Evolutionary conservation across 2,888 invertebrate species (phyloP).

Genomic region (Achlya flavicornis): DNA sequence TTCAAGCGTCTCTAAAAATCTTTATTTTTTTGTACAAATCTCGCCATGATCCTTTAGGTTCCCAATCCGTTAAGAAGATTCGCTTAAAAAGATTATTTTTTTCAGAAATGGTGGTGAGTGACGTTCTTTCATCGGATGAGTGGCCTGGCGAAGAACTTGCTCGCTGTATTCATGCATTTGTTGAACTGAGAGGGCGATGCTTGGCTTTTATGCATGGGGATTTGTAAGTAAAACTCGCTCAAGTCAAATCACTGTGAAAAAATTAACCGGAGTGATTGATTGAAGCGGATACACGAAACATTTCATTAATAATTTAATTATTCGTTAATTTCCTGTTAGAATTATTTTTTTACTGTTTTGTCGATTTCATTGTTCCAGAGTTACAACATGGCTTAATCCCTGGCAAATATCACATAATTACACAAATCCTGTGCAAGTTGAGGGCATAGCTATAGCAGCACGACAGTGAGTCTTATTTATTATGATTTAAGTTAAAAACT

Average conservation of each 20-base stretch:
- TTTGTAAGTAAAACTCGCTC: conserved; percentile 43
- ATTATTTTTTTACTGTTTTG: no score
- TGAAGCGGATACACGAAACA: no score
- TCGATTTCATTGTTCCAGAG: conserved; percentile 63
- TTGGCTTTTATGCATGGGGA: conserved; percentile 48
- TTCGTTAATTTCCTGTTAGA: no score
- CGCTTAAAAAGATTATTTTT: conserved; percentile 10
- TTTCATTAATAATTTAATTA: no score
- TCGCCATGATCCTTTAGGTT: no score
- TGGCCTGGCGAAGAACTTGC: conserved; percentile 79
- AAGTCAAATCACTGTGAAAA: no score
- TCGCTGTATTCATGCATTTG: conserved; percentile 56
- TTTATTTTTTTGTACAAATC: no score
- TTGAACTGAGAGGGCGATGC: conserved; percentile 41
- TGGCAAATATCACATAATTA: conserved; percentile 88
- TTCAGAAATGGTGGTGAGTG: conserved; percentile 37
- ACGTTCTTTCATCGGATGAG: conserved; percentile 44
- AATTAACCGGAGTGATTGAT: no score
- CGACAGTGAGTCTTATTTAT: conserved; percentile 78
- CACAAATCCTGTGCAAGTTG: conserved; percentile 84
- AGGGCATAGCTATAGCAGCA: conserved; percentile 82
- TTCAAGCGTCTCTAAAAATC: no score
- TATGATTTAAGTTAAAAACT: neutral
- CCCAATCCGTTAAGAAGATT: no score
- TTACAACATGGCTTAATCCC: conserved; percentile 87